Percentiles rank a stretch among this genome's conserved stretches.
Conservation (phyloP, 2,113 vertebrate species). For the Pyrgilauda ruficollis region DNA sequence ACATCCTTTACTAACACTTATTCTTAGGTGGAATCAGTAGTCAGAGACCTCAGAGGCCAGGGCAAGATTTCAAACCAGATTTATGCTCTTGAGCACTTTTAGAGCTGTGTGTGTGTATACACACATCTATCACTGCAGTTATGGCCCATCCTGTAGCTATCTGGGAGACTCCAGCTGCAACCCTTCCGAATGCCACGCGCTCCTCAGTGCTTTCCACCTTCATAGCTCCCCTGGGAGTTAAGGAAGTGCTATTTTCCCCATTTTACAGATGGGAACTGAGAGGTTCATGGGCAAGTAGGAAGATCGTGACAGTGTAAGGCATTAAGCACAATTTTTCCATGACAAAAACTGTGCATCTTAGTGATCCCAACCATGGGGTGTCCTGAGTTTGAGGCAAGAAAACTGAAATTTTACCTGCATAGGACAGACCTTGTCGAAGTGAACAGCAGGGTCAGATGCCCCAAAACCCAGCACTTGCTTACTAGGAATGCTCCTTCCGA, state of each 20-base stretch:
- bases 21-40: constrained; percentile 35
- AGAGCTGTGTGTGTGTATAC: neutral
- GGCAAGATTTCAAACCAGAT: constrained; percentile 11
- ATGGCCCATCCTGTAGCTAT: neutral
- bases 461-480: neutral
- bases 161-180: constrained; percentile 30
- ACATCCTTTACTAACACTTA: neutral
- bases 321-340: neutral
- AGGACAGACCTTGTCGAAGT: neutral
- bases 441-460: neutral
- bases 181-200: neutral
- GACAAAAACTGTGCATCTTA: neutral
- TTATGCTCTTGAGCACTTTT: constrained; percentile 30
- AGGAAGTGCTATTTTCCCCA: constrained; percentile 22
- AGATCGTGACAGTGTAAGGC: neutral
- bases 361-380: neutral
- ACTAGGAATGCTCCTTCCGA: neutral
- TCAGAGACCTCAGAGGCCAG: constrained; percentile 13
- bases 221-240: neutral
- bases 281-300: neutral
- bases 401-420: neutral
- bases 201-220: constrained; percentile 35
- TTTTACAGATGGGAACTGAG: neutral
- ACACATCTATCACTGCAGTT: constrained; percentile 18
- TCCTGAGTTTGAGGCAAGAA: neutral